These are phyloP conservation scores for Halcyon smyrnensis DNA, from an alignment of 2,797 vertebrate species.

Conservation along the genomic window DNA sequence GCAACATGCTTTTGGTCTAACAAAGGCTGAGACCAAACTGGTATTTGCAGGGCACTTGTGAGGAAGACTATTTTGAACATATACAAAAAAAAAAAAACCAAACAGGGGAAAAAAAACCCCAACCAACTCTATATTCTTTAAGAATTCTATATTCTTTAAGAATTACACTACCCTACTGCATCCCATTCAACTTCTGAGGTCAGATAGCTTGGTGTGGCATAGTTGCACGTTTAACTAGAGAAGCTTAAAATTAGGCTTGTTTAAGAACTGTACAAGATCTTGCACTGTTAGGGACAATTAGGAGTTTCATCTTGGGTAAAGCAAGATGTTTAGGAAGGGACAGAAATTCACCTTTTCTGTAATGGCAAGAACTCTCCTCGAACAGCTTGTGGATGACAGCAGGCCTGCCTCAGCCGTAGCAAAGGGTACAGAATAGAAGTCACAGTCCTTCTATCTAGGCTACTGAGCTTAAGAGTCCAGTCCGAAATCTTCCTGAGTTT, in stretches of 20 bases:
- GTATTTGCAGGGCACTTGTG: background rate
- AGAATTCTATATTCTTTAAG: background rate
- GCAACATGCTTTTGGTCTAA: background rate
- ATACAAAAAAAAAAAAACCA: background rate
- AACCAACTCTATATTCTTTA: background rate
- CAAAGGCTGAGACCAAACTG: background rate
- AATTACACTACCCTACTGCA: background rate
- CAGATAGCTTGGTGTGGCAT: background rate
- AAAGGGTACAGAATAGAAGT: conserved; percentile 92
- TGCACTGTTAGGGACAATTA: background rate
- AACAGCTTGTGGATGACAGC: conserved; percentile 98
- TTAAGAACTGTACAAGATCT: background rate
- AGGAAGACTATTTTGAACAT: background rate
- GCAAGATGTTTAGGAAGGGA: background rate
- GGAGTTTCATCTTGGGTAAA: background rate
- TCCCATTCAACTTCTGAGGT: background rate
- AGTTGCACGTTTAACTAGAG: background rate
- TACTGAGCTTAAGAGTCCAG: conserved; percentile 95
- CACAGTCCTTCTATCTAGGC: conserved; percentile 94
- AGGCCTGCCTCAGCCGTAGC: conserved; percentile 94
- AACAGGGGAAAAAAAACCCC: background rate
- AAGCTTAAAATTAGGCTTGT: background rate
- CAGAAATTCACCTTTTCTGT: conserved; percentile 91
- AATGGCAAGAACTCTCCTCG: conserved; percentile 96
- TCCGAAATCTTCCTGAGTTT: conserved; percentile 97